Percentiles rank a stretch among this genome's conserved stretches.
These are phyloP conservation scores for Lasioglossum zephyrum DNA, from an alignment of 2,888 invertebrate species.

Conservation along the genomic window DNA sequence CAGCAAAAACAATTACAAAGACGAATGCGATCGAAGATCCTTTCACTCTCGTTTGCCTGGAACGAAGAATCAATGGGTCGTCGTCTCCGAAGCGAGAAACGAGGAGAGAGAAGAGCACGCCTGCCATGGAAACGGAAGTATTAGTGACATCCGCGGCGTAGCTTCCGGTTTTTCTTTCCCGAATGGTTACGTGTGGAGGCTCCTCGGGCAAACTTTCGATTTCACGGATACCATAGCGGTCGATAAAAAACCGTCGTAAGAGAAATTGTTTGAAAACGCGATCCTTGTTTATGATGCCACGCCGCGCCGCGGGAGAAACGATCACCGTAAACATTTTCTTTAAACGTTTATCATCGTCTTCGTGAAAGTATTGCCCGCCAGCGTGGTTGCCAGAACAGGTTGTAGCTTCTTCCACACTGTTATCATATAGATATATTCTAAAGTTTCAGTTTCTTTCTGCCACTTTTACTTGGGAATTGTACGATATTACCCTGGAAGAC, in stretches of 20 bases:
- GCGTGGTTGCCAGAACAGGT: neutral
- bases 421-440: neutral
- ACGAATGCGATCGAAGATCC: conserved; percentile 28
- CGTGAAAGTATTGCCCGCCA: conserved; percentile 28
- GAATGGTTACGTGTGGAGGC: conserved; percentile 11
- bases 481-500: too few relatives aligned
- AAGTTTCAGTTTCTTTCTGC: too few relatives aligned
- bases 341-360: conserved; percentile 28
- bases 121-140: conserved; percentile 53
- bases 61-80: conserved; percentile 17
- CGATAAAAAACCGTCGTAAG: conserved; percentile 17
- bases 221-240: conserved; percentile 30
- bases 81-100: conserved; percentile 17
- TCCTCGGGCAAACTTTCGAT: conserved; percentile 35
- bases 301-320: conserved; percentile 19
- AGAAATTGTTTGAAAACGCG: conserved; percentile 38
- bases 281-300: conserved; percentile 7
- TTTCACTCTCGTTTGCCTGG: conserved; percentile 44
- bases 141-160: conserved; percentile 42
- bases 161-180: conserved; percentile 56
- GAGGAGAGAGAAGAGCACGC: conserved; percentile 24
- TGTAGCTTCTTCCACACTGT: neutral
- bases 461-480: too few relatives aligned
- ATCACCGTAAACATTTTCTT: neutral
- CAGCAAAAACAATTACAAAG: conserved; percentile 1